Conservation (phyloP, 2,888 invertebrate species). For the Balanococcus diminutus region DNA sequence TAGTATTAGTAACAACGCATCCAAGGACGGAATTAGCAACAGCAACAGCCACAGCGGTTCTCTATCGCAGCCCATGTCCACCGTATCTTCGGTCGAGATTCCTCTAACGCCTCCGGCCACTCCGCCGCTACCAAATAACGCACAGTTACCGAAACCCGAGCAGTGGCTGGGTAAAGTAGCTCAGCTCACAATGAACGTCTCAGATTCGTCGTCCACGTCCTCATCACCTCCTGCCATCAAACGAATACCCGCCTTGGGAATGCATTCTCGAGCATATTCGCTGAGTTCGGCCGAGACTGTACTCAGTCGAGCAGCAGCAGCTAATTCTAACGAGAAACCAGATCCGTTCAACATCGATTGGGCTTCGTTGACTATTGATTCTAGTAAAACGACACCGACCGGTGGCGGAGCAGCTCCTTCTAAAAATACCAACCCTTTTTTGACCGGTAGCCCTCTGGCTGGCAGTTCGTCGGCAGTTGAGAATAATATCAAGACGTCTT, state of each 20-base stretch:
- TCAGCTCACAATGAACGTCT: slow-evolving; percentile 64
- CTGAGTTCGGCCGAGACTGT: slow-evolving; percentile 64
- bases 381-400: slow-evolving; percentile 61
- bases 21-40: not conserved
- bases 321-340: not conserved
- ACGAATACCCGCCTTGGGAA: slow-evolving; percentile 64
- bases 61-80: not conserved
- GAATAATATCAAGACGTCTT: slow-evolving; percentile 58
- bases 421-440: slow-evolving; percentile 59
- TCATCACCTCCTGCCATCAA: slow-evolving; percentile 63
- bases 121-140: slow-evolving; percentile 59
- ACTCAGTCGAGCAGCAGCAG: slow-evolving; percentile 58
- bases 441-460: slow-evolving; percentile 57
- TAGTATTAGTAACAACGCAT: not conserved
- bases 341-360: slow-evolving; percentile 88
- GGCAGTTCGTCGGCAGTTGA: slow-evolving; percentile 57
- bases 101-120: slow-evolving; percentile 56
- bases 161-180: slow-evolving; percentile 82
- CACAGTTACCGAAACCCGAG: slow-evolving; percentile 72
- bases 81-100: slow-evolving; percentile 38
- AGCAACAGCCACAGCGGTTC: not conserved
- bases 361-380: slow-evolving; percentile 67
- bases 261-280: slow-evolving; percentile 65
- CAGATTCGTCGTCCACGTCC: slow-evolving; percentile 60
- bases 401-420: slow-evolving; percentile 63